Percentiles rank a stretch among this genome's conserved stretches.
phyloP scores from a whole-genome alignment of 64 coral and sea anemone species.

The Stichodactyla mertensii region DNA sequence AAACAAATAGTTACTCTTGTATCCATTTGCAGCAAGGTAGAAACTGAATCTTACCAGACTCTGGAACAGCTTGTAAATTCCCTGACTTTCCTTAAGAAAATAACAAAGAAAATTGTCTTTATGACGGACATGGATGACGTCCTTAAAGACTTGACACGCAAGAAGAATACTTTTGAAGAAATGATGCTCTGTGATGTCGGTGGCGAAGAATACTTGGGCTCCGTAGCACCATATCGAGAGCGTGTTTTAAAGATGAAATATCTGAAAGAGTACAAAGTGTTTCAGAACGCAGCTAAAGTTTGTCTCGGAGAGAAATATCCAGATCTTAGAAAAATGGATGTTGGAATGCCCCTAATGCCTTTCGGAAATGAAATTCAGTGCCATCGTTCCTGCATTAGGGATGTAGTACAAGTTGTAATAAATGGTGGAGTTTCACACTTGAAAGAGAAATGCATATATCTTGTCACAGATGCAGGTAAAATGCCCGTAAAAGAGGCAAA shows the following conservation, averaged over 20 bases:
- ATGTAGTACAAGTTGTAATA: neutral
- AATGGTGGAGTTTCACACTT: neutral
- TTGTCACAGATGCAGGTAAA: neutral
- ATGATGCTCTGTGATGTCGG: neutral
- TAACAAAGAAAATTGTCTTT: neutral
- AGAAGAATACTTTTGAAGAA: neutral
- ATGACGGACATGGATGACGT: neutral
- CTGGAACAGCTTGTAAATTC: conserved; percentile 1
- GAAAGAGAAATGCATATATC: neutral
- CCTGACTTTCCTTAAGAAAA: neutral
- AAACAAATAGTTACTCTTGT: neutral
- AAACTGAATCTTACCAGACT: neutral
- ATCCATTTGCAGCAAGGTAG: neutral
- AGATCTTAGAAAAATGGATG: too few species aligned
- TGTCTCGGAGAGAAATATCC: neutral
- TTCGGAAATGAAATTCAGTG: neutral
- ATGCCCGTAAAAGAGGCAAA: neutral
- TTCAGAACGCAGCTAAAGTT: neutral
- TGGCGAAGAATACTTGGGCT: neutral
- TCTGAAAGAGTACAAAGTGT: neutral
- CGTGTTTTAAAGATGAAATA: neutral
- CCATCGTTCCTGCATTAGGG: neutral
- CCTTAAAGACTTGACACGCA: neutral
- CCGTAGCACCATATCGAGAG: neutral
- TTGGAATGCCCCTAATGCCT: neutral